These are phyloP conservation scores for Apostichopus californicus DNA, from an alignment of 35 echinoderm and acorn worm species.

Conservation along the genomic window DNA sequence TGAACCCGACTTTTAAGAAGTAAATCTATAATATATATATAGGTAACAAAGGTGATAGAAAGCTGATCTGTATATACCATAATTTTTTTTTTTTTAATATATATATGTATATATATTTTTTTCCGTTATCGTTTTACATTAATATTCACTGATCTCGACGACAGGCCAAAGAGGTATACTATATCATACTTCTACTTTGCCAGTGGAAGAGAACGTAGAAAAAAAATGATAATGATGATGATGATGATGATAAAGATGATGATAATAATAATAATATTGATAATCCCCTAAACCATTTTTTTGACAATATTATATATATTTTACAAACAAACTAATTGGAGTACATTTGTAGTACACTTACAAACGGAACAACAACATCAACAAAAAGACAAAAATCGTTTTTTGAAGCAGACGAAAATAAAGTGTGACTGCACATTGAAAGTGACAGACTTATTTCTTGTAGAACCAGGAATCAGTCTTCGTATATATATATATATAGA, in stretches of 20 bases:
- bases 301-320: constrained; percentile 30
- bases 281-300: constrained; percentile 8
- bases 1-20: constrained; percentile 12
- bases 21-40: constrained; percentile 52
- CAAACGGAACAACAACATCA: not conserved
- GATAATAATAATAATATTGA: not conserved
- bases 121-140: constrained; percentile 10
- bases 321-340: constrained; percentile 19
- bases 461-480: not conserved
- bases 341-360: constrained; percentile 19
- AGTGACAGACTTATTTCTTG: not conserved
- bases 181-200: constrained; percentile 1
- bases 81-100: not conserved
- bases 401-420: not conserved
- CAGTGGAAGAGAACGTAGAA: constrained; percentile 7
- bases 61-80: constrained; percentile 42
- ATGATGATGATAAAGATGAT: not conserved
- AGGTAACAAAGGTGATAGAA: constrained; percentile 39
- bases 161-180: constrained; percentile 39
- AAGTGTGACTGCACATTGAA: not conserved
- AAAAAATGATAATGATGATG: not conserved
- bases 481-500: too few species aligned
- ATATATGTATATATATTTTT: not conserved
- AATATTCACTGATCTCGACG: constrained; percentile 20
- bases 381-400: too few species aligned